Conservation (phyloP, 2,797 vertebrate genomes). For the Eulemur rubriventer region DNA sequence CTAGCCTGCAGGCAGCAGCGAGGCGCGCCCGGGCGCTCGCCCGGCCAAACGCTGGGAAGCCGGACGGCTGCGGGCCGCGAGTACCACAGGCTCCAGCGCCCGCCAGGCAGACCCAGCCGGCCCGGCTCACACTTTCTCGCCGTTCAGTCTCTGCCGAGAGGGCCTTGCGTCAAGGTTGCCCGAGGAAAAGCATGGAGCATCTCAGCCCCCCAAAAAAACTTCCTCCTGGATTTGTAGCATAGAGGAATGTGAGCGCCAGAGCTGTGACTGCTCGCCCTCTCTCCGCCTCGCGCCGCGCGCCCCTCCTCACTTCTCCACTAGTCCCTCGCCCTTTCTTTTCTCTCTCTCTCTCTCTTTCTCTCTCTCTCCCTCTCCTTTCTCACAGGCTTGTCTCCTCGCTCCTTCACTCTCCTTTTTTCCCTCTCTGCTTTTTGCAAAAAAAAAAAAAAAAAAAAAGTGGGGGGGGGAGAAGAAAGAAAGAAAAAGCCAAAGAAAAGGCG, state of each 20-base stretch:
- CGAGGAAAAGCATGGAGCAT: constrained; percentile 66
- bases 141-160: constrained; percentile 70
- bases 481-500: constrained; percentile 85
- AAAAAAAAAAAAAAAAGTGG: constrained; percentile 48
- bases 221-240: constrained; percentile 77
- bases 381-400: constrained; percentile 63
- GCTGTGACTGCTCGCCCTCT: constrained; percentile 20
- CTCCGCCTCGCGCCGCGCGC: constrained; percentile 41
- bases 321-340: constrained; percentile 48
- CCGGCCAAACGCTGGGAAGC: constrained; percentile 12
- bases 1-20: constrained; percentile 65
- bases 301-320: constrained; percentile 65
- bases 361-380: constrained; percentile 74
- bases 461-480: constrained; percentile 63
- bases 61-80: constrained; percentile 42
- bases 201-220: constrained; percentile 76
- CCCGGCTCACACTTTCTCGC: constrained; percentile 51
- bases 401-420: constrained; percentile 65
- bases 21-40: constrained; percentile 31
- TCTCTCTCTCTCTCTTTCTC: constrained; percentile 44
- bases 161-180: constrained; percentile 73
- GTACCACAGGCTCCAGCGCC: constrained; percentile 52
- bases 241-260: constrained; percentile 71
- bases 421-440: constrained; percentile 75
- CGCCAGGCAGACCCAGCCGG: constrained; percentile 30